These are phyloP conservation scores for Sycophaga agraensis DNA, from an alignment of 1,140 invertebrate species.

Conservation along the genomic window DNA sequence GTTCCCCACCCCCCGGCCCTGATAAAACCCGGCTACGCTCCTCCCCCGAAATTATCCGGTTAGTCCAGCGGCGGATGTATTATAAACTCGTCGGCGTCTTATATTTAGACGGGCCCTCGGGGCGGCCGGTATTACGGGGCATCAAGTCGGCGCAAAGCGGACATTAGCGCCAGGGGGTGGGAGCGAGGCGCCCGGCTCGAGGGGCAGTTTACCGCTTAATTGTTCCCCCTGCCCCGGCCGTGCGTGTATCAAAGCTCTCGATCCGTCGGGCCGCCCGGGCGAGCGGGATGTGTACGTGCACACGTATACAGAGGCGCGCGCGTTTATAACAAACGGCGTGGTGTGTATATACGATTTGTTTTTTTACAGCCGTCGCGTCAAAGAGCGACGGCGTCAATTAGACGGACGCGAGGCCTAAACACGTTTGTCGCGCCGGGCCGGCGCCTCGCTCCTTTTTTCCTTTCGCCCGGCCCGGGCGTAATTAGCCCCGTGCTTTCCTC, in stretches of 20 bases:
- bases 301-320: too few relatives aligned
- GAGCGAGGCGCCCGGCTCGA: constrained; percentile 41
- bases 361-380: too few relatives aligned
- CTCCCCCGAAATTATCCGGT: neutral
- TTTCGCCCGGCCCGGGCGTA: neutral
- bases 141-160: constrained; percentile 59
- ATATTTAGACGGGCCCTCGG: neutral
- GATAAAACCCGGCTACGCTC: too few relatives aligned
- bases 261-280: constrained; percentile 42
- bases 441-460: neutral
- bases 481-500: neutral
- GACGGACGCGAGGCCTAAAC: neutral
- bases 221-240: constrained; percentile 53
- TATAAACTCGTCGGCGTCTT: constrained; percentile 11
- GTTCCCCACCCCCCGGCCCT: neutral
- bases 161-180: constrained; percentile 43
- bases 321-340: too few relatives aligned
- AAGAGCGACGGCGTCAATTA: constrained; percentile 9
- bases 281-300: neutral
- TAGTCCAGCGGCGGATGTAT: constrained; percentile 16
- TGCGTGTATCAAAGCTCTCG: constrained; percentile 58
- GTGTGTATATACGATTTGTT: too few relatives aligned
- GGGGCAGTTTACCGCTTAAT: constrained; percentile 60
- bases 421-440: neutral
- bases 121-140: constrained; percentile 54